Conservation (phyloP, 1,140 invertebrate species). For the Sinella curviseta region DNA sequence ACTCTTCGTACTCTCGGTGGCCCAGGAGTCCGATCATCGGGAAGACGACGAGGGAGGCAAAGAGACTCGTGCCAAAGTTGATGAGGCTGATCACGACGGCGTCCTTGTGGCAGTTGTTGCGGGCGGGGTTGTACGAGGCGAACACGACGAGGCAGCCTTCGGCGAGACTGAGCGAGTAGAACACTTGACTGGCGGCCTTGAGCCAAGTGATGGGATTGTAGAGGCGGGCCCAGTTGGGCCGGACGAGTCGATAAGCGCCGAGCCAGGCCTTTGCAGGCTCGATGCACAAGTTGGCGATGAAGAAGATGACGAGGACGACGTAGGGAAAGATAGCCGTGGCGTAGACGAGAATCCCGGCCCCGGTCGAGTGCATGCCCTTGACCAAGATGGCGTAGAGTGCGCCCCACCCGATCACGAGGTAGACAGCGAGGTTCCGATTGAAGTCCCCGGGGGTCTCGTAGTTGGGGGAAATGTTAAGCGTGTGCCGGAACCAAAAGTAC, state of each 20-base stretch:
- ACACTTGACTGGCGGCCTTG: slow-evolving; percentile 60
- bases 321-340: slow-evolving; percentile 94
- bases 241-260: not conserved
- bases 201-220: slow-evolving; percentile 56
- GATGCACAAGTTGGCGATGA: slow-evolving; percentile 63
- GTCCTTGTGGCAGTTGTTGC: slow-evolving; percentile 56
- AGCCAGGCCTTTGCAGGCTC: not conserved
- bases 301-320: slow-evolving; percentile 89
- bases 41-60: slow-evolving; percentile 57
- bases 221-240: slow-evolving; percentile 35
- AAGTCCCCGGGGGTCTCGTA: slow-evolving; percentile 82
- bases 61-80: slow-evolving; percentile 59
- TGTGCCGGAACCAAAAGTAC: slow-evolving; percentile 89
- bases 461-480: slow-evolving; percentile 81
- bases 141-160: slow-evolving; percentile 58
- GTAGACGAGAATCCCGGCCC: too few relatives aligned
- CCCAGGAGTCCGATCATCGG: slow-evolving; percentile 40
- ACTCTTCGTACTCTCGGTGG: not conserved
- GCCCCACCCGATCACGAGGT: slow-evolving; percentile 87
- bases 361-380: too few relatives aligned
- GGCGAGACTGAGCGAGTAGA: slow-evolving; percentile 59
- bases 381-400: slow-evolving; percentile 97
- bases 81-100: slow-evolving; percentile 57
- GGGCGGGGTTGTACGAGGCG: slow-evolving; percentile 55
- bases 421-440: slow-evolving; percentile 90